Percentiles rank a stretch among this genome's conserved stretches.
These are phyloP conservation scores for Montipora cactus DNA, from an alignment of 64 coral and sea anemone species.

Conservation along the genomic window DNA sequence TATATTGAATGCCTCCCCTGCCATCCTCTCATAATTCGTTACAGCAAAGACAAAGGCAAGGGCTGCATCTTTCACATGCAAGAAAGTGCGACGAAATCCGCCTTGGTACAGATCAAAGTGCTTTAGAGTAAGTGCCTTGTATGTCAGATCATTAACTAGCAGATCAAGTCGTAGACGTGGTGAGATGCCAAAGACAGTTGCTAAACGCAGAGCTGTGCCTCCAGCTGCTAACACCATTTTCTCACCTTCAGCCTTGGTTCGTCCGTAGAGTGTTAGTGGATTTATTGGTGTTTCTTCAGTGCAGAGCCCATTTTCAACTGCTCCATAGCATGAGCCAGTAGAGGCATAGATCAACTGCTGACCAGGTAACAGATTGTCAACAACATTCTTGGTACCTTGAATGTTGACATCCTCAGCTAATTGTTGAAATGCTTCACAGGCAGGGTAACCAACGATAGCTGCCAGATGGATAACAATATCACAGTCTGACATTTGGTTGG, in stretches of 20 bases:
- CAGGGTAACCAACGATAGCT: conserved; percentile 92
- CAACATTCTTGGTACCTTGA: conserved; percentile 86
- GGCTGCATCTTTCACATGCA: conserved; percentile 95
- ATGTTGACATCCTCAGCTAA: conserved; percentile 76
- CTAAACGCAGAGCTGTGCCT: conserved; percentile 77
- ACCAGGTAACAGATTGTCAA: conserved; percentile 47
- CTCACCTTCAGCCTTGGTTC: conserved; percentile 85
- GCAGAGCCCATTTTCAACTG: conserved; percentile 83
- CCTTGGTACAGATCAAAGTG: conserved; percentile 96
- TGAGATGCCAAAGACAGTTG: conserved; percentile 93
- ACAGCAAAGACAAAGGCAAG: conserved; percentile 88
- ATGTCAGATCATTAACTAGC: conserved; percentile 88
- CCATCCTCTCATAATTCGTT: conserved; percentile 75
- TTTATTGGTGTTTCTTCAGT: conserved; percentile 91
- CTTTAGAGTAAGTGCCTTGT: conserved; percentile 89
- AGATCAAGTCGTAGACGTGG: conserved; percentile 88
- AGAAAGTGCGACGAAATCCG: conserved; percentile 85
- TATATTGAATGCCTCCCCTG: conserved; percentile 85
- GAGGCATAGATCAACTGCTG: conserved; percentile 92
- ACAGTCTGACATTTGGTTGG: conserved; percentile 67
- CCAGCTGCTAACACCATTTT: conserved; percentile 68
- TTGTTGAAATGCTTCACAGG: conserved; percentile 83
- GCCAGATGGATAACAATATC: conserved; percentile 86
- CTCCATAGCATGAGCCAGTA: conserved; percentile 94
- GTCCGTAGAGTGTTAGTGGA: conserved; percentile 93